These are phyloP conservation scores for Aporophyla lueneburgensis DNA, from an alignment of 2,888 invertebrate species.

Conservation along the genomic window DNA sequence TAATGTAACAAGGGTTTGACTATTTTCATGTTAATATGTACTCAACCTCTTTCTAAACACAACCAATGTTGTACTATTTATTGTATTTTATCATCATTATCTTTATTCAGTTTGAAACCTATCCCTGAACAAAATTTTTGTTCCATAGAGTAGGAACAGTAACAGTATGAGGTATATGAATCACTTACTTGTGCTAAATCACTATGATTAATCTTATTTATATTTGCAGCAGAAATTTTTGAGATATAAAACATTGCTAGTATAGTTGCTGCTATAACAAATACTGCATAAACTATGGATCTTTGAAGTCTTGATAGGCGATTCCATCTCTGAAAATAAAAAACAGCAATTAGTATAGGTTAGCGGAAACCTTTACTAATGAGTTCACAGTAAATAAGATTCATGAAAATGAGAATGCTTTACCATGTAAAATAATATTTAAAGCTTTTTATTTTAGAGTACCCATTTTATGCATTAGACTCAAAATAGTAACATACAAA, in stretches of 20 bases:
- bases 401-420: not conserved
- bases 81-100: not conserved
- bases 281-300: slow-evolving; percentile 93
- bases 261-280: slow-evolving; percentile 90
- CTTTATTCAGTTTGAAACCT: not conserved
- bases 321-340: slow-evolving; percentile 94
- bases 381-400: not conserved
- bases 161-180: not conserved
- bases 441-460: not conserved
- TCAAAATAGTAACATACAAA: not conserved
- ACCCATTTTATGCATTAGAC: not conserved
- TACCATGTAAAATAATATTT: not conserved
- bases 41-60: not conserved
- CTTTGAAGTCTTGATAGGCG: slow-evolving; percentile 95
- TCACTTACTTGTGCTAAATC: slow-evolving; percentile 77
- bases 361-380: not conserved
- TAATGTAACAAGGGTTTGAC: too few relatives aligned
- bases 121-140: not conserved
- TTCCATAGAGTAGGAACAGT: not conserved
- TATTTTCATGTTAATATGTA: not conserved
- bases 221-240: slow-evolving; percentile 71
- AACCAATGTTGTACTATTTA: not conserved
- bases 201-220: slow-evolving; percentile 71
- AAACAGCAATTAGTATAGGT: not conserved
- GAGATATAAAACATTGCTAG: slow-evolving; percentile 91